Conservation (phyloP, 1,140 invertebrate genomes). For the Calycopis cecrops region DNA sequence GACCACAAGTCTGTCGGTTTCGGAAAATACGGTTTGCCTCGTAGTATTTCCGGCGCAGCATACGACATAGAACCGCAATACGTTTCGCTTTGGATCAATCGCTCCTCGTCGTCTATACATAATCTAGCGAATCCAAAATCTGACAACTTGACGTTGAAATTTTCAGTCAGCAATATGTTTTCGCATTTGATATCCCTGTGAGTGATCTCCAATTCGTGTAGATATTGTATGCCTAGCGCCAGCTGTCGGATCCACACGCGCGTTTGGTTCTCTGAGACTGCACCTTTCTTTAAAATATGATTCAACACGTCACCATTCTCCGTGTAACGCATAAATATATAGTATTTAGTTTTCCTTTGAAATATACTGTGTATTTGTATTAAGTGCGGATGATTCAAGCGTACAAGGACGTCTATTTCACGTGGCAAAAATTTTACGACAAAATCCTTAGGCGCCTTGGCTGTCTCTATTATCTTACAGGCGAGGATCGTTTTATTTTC, state of each 20-base stretch:
- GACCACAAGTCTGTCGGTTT: conserved; percentile 83
- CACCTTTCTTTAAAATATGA: conserved; percentile 79
- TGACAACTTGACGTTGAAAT: conserved; percentile 83
- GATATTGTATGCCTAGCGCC: conserved; percentile 79
- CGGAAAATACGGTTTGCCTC: conserved; percentile 79
- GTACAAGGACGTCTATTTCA: conserved; percentile 82
- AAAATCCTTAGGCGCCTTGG: conserved; percentile 83
- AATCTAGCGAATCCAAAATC: conserved; percentile 87
- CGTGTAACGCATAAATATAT: conserved; percentile 81
- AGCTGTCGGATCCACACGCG: conserved; percentile 82
- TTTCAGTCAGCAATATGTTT: conserved; percentile 82
- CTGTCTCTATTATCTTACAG: conserved; percentile 85
- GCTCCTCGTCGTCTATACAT: conserved; percentile 70
- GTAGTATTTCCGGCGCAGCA: conserved; percentile 82
- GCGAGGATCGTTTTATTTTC: conserved; percentile 68
- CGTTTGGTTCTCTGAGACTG: conserved; percentile 78
- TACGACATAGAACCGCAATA: conserved; percentile 85
- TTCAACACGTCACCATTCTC: conserved; percentile 82
- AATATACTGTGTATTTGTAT: conserved; percentile 83
- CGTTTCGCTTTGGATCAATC: conserved; percentile 78
- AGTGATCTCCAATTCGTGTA: conserved; percentile 83
- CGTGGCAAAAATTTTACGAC: conserved; percentile 84
- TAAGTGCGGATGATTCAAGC: conserved; percentile 83
- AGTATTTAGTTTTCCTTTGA: conserved; percentile 79
- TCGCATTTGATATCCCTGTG: conserved; percentile 88